These are phyloP conservation scores for Aphaenogaster floridana DNA, from an alignment of 1,140 invertebrate genomes.

Conservation along the genomic window DNA sequence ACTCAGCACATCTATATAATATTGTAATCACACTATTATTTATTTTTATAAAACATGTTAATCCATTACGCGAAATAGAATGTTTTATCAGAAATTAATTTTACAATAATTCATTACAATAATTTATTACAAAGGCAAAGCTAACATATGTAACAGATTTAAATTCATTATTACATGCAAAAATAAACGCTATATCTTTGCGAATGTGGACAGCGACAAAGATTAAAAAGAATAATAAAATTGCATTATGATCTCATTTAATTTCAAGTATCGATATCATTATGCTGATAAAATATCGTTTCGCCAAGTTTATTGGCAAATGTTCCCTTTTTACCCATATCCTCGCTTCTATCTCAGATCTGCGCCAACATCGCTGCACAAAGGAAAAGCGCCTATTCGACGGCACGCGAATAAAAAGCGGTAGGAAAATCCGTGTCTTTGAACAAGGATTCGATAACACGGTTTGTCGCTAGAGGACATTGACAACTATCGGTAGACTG, in stretches of 20 bases:
- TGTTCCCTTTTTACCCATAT: not conserved
- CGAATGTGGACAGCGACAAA: not conserved
- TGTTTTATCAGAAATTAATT: constrained; percentile 36
- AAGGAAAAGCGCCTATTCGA: constrained; percentile 50
- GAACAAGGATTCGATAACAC: constrained; percentile 61
- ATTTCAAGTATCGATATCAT: constrained; percentile 32
- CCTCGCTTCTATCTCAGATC: not conserved
- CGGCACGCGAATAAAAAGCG: constrained; percentile 45
- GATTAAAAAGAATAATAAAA: constrained; percentile 40
- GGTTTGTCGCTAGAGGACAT: constrained; percentile 51
- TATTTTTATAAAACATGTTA: constrained; percentile 29
- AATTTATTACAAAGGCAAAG: constrained; percentile 5
- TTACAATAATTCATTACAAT: not conserved
- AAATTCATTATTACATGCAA: constrained; percentile 45
- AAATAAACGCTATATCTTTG: constrained; percentile 26
- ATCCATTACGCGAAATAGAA: constrained; percentile 24
- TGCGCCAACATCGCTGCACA: constrained; percentile 28
- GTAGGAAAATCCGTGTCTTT: constrained; percentile 52
- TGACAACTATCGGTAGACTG: constrained; percentile 38
- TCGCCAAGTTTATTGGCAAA: constrained; percentile 35
- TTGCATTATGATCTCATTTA: constrained; percentile 44
- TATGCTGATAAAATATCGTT: constrained; percentile 46
- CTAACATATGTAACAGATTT: not conserved
- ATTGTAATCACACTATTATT: not conserved
- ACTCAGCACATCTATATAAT: not conserved